These are phyloP conservation scores for Drosophila repleta DNA, from an alignment of 1,140 invertebrate species.

Conservation along the genomic window DNA sequence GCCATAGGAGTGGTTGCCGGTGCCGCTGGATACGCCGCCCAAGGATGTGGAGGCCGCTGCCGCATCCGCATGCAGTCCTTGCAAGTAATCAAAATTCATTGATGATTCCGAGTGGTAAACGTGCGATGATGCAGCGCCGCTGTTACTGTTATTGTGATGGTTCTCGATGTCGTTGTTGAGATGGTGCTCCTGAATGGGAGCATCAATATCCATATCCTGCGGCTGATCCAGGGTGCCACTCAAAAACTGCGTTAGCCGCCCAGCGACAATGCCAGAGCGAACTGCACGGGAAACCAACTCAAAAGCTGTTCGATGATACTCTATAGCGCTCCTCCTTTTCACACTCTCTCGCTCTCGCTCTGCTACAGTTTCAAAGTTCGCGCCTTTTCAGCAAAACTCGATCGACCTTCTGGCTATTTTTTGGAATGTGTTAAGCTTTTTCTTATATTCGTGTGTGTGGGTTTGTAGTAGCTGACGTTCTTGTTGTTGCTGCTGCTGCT, in stretches of 20 bases:
- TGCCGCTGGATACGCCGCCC: conserved; percentile 18
- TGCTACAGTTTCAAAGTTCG: conserved; percentile 25
- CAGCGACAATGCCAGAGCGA: conserved; percentile 6
- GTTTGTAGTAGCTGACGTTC: conserved; percentile 34
- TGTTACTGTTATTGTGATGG: conserved; percentile 40
- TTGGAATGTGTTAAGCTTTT: conserved; percentile 72
- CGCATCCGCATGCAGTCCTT: conserved; percentile 61
- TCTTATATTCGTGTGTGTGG: conserved; percentile 40
- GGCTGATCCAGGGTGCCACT: conserved; percentile 67
- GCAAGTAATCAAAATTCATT: conserved; percentile 83
- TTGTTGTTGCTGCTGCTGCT: conserved; percentile 40
- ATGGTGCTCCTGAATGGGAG: conserved; percentile 57
- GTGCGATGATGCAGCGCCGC: conserved; percentile 13
- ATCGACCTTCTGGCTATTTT: conserved; percentile 43
- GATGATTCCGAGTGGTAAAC: conserved; percentile 74
- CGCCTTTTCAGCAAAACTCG: conserved; percentile 28
- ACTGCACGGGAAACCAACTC: background rate
- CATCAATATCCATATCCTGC: conserved; percentile 82
- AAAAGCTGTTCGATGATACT: conserved; percentile 11
- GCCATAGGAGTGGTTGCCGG: conserved; percentile 47
- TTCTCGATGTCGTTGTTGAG: conserved; percentile 33
- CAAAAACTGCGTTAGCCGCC: conserved; percentile 20
- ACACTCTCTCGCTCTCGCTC: background rate
- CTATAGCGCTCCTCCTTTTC: background rate
- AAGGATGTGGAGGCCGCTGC: conserved; percentile 43